Evolutionary conservation across 2,113 vertebrate genomes (phyloP).

Genomic region (Oncorhynchus masou): DNA sequence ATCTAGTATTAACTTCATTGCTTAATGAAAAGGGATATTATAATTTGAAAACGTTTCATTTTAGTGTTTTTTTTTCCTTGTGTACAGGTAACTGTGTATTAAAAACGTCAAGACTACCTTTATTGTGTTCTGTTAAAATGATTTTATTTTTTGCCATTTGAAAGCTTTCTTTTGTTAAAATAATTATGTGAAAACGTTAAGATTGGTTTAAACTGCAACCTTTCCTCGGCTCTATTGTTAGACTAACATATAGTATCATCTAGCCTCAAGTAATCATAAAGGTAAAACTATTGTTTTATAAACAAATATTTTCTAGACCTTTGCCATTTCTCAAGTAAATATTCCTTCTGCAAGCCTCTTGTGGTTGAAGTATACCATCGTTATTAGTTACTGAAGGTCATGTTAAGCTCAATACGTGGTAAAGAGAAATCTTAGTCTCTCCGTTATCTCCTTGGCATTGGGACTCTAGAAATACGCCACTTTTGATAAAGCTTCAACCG

Average conservation of each 20-base stretch:
- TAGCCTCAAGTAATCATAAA: constrained; percentile 33
- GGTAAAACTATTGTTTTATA: constrained; percentile 78
- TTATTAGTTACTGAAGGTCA: constrained; percentile 12
- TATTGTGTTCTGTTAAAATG: constrained; percentile 71
- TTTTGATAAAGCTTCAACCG: no score
- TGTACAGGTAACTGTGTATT: constrained; percentile 98
- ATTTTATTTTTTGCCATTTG: constrained; percentile 48
- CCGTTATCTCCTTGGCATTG: no score
- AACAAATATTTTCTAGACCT: constrained; percentile 69
- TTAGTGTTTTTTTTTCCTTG: constrained; percentile 80
- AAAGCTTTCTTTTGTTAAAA: constrained; percentile 51
- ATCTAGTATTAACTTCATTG: constrained; percentile 96
- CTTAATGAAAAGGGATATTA: constrained; percentile 99
- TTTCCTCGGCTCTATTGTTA: constrained; percentile 33
- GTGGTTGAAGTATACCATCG: constrained; percentile 46
- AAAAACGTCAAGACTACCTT: constrained; percentile 87
- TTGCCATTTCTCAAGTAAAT: constrained; percentile 84
- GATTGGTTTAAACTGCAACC: constrained; percentile 7
- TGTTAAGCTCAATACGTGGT: not conserved
- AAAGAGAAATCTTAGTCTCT: no score
- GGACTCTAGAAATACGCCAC: no score
- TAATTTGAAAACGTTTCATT: constrained; percentile 94
- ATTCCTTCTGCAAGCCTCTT: constrained; percentile 72
- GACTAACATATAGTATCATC: constrained; percentile 28
- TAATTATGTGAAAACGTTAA: constrained; percentile 31